These are phyloP conservation scores for Astropecten irregularis DNA, from an alignment of 53 echinoderm and acorn worm species.

Conservation along the genomic window DNA sequence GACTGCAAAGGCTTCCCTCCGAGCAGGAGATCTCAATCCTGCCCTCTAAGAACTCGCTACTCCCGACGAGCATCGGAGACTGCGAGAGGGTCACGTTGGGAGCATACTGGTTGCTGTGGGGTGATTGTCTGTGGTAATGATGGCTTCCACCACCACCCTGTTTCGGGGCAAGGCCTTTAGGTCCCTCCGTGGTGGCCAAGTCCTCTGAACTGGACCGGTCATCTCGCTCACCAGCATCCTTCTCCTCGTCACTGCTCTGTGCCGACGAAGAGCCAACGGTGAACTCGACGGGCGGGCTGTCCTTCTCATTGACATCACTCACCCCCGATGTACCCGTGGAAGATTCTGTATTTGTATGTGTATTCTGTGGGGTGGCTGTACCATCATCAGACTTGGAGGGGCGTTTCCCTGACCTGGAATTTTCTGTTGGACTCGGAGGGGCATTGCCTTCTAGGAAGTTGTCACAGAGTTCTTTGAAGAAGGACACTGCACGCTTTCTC, in stretches of 20 bases:
- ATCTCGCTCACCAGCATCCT: not conserved
- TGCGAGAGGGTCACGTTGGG: conserved; percentile 49
- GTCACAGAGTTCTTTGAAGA: conserved; percentile 65
- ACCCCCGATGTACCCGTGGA: conserved; percentile 21
- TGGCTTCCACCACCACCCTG: not conserved
- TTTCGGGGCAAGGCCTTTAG: not conserved
- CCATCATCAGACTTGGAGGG: conserved; percentile 16
- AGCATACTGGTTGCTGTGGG: conserved; percentile 38
- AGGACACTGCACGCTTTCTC: conserved; percentile 42
- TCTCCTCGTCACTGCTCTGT: not conserved
- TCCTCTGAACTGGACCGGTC: not conserved
- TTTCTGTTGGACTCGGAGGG: not conserved
- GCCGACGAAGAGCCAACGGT: conserved; percentile 1
- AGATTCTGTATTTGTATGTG: conserved; percentile 7
- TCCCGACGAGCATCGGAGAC: conserved; percentile 16
- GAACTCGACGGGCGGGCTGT: conserved; percentile 40
- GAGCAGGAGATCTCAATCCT: conserved; percentile 40
- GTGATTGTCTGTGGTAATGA: conserved; percentile 30
- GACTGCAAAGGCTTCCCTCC: conserved; percentile 46
- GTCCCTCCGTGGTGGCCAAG: not conserved
- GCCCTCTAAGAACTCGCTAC: conserved; percentile 6
- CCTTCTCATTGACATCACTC: conserved; percentile 33
- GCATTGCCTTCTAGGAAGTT: conserved; percentile 47
- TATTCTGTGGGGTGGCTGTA: not conserved
- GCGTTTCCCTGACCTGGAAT: not conserved